Conservation (phyloP, 2,113 vertebrate genomes). For the Halcyon senegalensis region DNA sequence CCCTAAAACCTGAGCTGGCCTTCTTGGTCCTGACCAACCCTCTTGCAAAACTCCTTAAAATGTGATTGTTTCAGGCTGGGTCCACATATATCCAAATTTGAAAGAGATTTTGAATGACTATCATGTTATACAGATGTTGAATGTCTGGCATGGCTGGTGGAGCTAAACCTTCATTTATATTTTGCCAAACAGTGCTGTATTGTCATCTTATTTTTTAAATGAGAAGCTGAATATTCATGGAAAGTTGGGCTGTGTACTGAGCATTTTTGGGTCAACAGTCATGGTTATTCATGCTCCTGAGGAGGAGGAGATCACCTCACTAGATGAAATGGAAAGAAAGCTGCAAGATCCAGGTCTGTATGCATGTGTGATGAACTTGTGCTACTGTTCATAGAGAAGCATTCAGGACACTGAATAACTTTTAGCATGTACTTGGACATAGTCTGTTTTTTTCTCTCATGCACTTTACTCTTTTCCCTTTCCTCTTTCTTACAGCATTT, state of each 20-base stretch:
- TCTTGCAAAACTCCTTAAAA: neutral
- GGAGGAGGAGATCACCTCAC: slow-evolving; percentile 80
- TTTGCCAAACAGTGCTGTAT: slow-evolving; percentile 73
- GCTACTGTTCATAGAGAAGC: neutral
- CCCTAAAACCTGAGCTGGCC: neutral
- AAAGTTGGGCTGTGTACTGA: slow-evolving; percentile 81
- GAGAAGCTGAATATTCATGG: slow-evolving; percentile 84
- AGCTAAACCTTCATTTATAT: neutral
- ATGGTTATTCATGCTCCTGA: slow-evolving; percentile 83
- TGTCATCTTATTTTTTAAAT: slow-evolving; percentile 83
- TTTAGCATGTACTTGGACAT: neutral
- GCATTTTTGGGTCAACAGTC: slow-evolving; percentile 80
- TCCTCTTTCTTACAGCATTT: slow-evolving; percentile 70
- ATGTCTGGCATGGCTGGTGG: accelerated
- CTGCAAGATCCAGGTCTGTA: slow-evolving; percentile 83
- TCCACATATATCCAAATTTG: neutral
- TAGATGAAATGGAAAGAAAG: slow-evolving; percentile 82
- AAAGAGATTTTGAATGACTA: neutral
- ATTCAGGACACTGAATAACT: neutral
- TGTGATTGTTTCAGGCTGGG: neutral
- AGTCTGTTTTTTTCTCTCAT: neutral
- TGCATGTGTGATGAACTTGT: neutral
- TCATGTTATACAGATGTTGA: neutral
- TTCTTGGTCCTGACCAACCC: neutral
- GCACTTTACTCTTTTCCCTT: neutral